Evolutionary conservation across 2,888 invertebrate species (phyloP).

Genomic region (Heteromurus nitidus): DNA sequence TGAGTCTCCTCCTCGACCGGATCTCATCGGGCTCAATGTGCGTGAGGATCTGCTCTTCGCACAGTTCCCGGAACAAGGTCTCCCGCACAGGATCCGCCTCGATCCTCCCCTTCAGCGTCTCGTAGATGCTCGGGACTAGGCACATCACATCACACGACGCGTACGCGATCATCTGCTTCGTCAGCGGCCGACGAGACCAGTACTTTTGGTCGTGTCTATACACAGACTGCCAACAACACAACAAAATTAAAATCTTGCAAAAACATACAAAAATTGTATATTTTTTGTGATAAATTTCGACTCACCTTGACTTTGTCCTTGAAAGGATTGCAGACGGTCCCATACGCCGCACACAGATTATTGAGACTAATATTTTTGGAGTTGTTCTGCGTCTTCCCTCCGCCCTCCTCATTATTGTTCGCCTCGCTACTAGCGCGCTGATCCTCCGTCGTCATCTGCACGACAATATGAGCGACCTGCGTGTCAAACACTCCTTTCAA

Average conservation of each 20-base stretch:
- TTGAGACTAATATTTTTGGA: constrained; percentile 94
- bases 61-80: constrained; percentile 83
- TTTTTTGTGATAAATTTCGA: background rate
- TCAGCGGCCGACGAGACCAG: constrained; percentile 92
- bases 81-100: background rate
- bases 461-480: constrained; percentile 91
- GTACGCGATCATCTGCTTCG: constrained; percentile 93
- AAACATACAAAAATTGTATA: too few species aligned
- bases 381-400: constrained; percentile 87
- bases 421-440: constrained; percentile 75
- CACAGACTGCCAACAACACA: constrained; percentile 88
- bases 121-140: constrained; percentile 84
- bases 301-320: constrained; percentile 82
- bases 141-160: constrained; percentile 92
- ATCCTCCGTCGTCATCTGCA: constrained; percentile 84
- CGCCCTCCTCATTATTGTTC: constrained; percentile 78
- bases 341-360: constrained; percentile 92
- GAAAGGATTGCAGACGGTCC: constrained; percentile 90
- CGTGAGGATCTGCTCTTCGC: constrained; percentile 89
- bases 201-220: constrained; percentile 87
- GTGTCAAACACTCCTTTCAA: constrained; percentile 93
- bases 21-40: constrained; percentile 91
- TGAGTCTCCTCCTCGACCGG: constrained; percentile 89
- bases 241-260: too few species aligned
- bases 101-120: constrained; percentile 50